Evolutionary conservation across 64 coral and sea anemone genomes (phyloP), one percentile per base, ranked within the genome.

Genomic region (Montipora cactus): DNA sequence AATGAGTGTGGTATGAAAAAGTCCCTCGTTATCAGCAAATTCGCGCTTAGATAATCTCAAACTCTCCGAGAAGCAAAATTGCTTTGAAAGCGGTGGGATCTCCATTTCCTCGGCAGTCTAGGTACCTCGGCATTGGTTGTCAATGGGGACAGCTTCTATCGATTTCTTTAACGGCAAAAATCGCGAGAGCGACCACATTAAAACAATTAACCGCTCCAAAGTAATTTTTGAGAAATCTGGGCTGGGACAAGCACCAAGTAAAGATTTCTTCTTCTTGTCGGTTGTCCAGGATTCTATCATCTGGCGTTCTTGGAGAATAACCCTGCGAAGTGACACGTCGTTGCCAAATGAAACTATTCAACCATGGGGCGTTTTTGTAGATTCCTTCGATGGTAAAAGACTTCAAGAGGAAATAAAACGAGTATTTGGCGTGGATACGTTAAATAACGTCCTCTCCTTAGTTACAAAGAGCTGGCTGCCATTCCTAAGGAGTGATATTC

Each of bases 271-370:
- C 44, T 68, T 37, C 45, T 84, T 84, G 61, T 47, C 28, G 37
- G 61, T 84, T 37, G 37, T 47, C 15, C 46, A 18, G 8, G 44
- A 84, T 8, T 84, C 61, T n/a, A 9, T 84, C 16, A n/a, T 84
- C 16, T 84, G 81, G 81, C 81, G 81, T 44, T 19, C 81, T 4
- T 84, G 81, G 81, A 84, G 23, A 68, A 84, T 84, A 48, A 84
- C 81, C 16, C 61, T 84, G 13, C 44, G 81, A 67, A 69, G 44
- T 64, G 62, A 84, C 8, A 84, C 47, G 44, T 69, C 81, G 37
- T 84, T 69, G 37, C 81, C 81, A 44, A 20, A 59, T 16, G 81
- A 84, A 84, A 68, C 62, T 3, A 49, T 48, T 84, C 81, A 84
- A 49, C 37, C 61, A 44, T 69, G 61, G 81, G 14, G 45, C 5